Evolutionary conservation across 2,888 invertebrate species (phyloP), one percentile per base, ranked within the genome.

Genomic region (Trichopria drosophilae): DNA sequence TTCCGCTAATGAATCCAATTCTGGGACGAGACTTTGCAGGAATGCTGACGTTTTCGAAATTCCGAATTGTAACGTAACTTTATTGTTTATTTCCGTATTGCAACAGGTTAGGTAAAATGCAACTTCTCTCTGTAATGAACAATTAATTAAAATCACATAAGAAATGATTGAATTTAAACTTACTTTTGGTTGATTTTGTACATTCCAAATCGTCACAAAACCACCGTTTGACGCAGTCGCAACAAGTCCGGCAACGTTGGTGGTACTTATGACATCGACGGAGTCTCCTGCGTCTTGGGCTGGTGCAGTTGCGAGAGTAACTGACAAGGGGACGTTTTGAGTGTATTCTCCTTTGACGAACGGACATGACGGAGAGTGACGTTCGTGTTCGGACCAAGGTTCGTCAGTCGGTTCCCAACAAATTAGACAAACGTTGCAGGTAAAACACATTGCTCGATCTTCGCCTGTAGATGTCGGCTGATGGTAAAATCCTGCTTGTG

Each of bases 401-500:
- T 96, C 95, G 76, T 96, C 95, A 0, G 92, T 91, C 66, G 93
- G 90, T 78, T 96, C 96, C 96, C 96, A 96, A 78, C 91, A 93
- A 5, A 96, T 94, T 18, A 96, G 82, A 71, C 95, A 96, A 7
- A 95, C 93, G 66, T 87, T 89, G 75, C 96, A 96, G 0, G 92
- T 93, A 76, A 96, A 96, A 73, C 96, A 96, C 90, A 95, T 90
- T 6, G 94, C 95, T 57, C 95, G 82, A 78, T 96, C 96, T 71
- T 94, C 93, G 3, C 93, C 93, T 20, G 87, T 85, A 3, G 86
- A 83, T 45, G 91, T 89, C 1, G 95, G 94, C 73, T 94, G 92
- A 77, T 95, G 93, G 78, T 93, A 96, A 77, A 96, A 96, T 12
- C 96, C 96, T 2, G 95, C 95, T 73, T 95, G 93, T 4, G 95